These are phyloP conservation scores for Novumbra hubbsi DNA, from an alignment of 2,797 vertebrate genomes.

Conservation along the genomic window DNA sequence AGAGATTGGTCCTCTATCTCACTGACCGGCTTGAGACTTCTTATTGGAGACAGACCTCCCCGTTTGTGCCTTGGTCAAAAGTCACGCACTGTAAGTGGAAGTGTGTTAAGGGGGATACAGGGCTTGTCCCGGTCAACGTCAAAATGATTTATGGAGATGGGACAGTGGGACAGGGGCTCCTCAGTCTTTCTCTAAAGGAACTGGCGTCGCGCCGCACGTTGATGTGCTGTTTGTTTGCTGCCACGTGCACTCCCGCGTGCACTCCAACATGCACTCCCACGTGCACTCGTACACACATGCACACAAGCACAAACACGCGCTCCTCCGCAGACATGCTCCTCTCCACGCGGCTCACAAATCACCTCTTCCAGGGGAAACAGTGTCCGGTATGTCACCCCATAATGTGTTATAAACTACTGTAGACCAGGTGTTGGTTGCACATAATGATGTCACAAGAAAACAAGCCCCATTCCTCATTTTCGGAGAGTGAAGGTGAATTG, in stretches of 20 bases:
- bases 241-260: constrained; percentile 17
- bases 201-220: constrained; percentile 51
- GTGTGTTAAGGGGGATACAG: not conserved
- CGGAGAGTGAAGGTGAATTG: too few relatives aligned
- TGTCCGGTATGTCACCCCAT: constrained; percentile 13
- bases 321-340: constrained; percentile 31
- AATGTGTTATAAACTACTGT: too few relatives aligned
- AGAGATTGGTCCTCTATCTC: constrained; percentile 31
- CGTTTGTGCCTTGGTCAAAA: constrained; percentile 11
- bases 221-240: constrained; percentile 62
- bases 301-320: not conserved
- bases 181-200: constrained; percentile 65
- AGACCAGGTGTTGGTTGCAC: too few relatives aligned
- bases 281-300: not conserved
- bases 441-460: too few relatives aligned
- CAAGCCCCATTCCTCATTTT: too few relatives aligned
- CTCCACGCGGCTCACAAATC: constrained; percentile 63
- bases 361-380: constrained; percentile 41
- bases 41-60: constrained; percentile 61
- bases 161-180: constrained; percentile 52
- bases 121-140: constrained; percentile 62
- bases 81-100: not conserved
- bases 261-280: not conserved
- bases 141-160: constrained; percentile 71
- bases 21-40: constrained; percentile 45